Conservation (phyloP, 2,113 vertebrate species). For the Gadus macrocephalus region DNA sequence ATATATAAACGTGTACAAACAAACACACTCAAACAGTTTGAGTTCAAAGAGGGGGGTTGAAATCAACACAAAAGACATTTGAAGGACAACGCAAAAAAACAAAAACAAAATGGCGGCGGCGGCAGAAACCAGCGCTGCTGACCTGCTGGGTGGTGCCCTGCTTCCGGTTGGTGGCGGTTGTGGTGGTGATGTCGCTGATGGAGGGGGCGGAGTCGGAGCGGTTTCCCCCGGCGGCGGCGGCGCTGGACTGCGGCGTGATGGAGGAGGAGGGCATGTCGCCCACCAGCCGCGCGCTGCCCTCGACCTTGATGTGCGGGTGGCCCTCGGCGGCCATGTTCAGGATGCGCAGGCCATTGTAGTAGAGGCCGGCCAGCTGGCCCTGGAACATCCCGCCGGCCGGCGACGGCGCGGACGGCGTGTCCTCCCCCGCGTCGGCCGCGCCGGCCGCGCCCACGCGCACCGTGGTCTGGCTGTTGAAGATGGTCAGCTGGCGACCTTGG, state of each 20-base stretch:
- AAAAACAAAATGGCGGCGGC: background rate
- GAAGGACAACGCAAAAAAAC: too few species aligned
- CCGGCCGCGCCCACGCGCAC: constrained; percentile 94
- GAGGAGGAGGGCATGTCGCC: constrained; percentile 97
- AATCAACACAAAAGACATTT: too few species aligned
- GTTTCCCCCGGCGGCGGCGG: constrained; percentile 92
- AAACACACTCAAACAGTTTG: too few species aligned
- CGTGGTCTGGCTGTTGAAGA: constrained; percentile 99
- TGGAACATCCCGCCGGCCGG: constrained; percentile 85
- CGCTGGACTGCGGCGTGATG: constrained; percentile 97
- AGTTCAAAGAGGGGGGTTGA: too few species aligned
- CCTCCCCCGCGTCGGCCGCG: background rate
- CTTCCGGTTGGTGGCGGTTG: constrained; percentile 91
- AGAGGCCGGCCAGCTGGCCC: constrained; percentile 97
- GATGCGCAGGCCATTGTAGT: constrained; percentile 99
- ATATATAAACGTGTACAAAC: too few species aligned
- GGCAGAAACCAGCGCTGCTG: constrained; percentile 21
- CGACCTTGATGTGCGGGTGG: constrained; percentile 91
- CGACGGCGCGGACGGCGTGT: too few species aligned
- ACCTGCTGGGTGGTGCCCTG: constrained; percentile 79
- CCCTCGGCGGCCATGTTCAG: constrained; percentile 99
- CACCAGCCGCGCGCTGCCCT: constrained; percentile 95
- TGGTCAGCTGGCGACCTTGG: constrained; percentile 98
- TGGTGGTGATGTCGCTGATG: constrained; percentile 94
- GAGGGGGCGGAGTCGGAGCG: constrained; percentile 94